Evolutionary conservation across 1,140 invertebrate genomes (phyloP).

Genomic region (Caenorhabditis latens): DNA sequence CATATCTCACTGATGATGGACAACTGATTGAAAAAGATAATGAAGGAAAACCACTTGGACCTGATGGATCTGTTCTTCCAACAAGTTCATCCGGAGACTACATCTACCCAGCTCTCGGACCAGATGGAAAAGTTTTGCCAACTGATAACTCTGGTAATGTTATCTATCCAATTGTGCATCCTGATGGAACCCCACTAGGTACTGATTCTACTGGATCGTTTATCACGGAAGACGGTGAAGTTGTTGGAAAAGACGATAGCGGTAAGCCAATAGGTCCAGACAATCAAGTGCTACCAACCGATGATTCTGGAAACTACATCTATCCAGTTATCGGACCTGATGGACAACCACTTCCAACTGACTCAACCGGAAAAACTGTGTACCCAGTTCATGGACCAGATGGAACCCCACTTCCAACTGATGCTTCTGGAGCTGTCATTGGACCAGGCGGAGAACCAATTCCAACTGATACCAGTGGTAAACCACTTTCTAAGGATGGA

Average conservation of each 20-base stretch:
- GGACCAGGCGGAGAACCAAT: conserved; percentile 61
- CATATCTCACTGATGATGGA: conserved; percentile 16
- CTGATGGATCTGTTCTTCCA: conserved; percentile 59
- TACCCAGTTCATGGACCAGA: not conserved
- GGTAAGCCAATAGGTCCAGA: conserved; percentile 33
- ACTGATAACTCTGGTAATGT: conserved; percentile 52
- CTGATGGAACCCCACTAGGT: conserved; percentile 57
- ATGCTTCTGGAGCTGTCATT: conserved; percentile 52
- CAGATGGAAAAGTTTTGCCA: conserved; percentile 52
- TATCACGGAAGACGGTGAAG: conserved; percentile 50
- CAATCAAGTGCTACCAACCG: conserved; percentile 55
- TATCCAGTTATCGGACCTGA: conserved; percentile 54
- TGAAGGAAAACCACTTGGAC: conserved; percentile 53
- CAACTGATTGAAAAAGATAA: conserved; percentile 7
- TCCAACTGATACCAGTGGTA: conserved; percentile 49
- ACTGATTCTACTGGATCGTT: conserved; percentile 58
- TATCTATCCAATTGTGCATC: conserved; percentile 56
- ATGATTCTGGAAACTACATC: conserved; percentile 59
- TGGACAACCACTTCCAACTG: conserved; percentile 56
- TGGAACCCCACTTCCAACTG: conserved; percentile 59
- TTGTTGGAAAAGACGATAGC: conserved; percentile 38
- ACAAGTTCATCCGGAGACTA: conserved; percentile 54
- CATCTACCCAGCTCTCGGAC: conserved; percentile 58
- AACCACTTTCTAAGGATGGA: too few species aligned
- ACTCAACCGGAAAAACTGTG: conserved; percentile 7